Evolutionary conservation across 37 sponge, comb jelly and placozoan species (phyloP).

Genomic region (Geodia barretti): DNA sequence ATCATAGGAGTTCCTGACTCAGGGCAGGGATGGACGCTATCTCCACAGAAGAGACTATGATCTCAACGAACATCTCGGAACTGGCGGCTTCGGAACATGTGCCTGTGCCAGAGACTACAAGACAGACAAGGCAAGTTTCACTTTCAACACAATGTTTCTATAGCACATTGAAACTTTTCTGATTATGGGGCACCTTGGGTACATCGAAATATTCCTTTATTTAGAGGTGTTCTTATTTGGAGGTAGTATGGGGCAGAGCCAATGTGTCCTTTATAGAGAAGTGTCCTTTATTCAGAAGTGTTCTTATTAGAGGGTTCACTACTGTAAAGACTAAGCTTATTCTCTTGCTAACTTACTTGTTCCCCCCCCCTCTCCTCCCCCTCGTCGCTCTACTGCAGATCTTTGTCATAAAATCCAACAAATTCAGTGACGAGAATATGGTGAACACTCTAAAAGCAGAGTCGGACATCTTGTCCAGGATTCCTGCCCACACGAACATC

Average conservation of each 20-base stretch:
- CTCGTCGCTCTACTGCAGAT: not conserved
- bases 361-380: not conserved
- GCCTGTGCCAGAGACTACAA: slow-evolving; percentile 7
- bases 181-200: no score
- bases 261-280: no score
- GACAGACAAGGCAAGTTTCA: not conserved
- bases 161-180: no score
- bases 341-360: no score
- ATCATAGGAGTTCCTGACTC: not conserved
- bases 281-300: no score
- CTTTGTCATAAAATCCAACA: slow-evolving; percentile 54
- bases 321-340: no score
- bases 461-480: slow-evolving; percentile 10
- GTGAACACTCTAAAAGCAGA: slow-evolving; percentile 15
- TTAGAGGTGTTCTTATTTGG: no score
- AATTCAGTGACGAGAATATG: not conserved
- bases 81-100: slow-evolving; percentile 47
- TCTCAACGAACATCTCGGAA: slow-evolving; percentile 9
- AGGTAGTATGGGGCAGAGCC: no score
- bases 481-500: not conserved
- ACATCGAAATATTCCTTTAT: no score
- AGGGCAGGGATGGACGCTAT: slow-evolving; percentile 13
- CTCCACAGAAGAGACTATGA: slow-evolving; percentile 12
- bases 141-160: no score
- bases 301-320: no score